Percentiles rank a stretch among this genome's conserved stretches.
These are phyloP conservation scores for Drosophila emarginata DNA, from an alignment of 2,888 invertebrate species.

Conservation along the genomic window DNA sequence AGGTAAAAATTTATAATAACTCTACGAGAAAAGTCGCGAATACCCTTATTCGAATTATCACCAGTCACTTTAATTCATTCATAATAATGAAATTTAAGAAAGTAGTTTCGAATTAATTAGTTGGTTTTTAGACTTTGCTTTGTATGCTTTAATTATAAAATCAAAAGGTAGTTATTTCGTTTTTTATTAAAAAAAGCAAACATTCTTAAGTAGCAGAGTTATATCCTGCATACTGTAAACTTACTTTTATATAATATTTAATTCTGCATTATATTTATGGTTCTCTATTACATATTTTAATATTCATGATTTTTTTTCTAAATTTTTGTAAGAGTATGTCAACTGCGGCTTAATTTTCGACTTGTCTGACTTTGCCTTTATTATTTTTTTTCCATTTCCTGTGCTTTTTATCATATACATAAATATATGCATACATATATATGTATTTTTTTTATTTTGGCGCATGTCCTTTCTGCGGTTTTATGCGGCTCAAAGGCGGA, in stretches of 20 bases:
- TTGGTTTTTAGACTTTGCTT: no score
- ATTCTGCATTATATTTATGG: no score
- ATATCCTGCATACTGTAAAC: no score
- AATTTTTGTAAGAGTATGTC: background rate
- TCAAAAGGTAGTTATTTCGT: no score
- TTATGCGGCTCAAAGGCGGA: slow-evolving; percentile 67
- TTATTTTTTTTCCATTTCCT: slow-evolving; percentile 53
- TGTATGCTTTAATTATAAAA: no score
- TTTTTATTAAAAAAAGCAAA: no score
- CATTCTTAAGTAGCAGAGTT: no score
- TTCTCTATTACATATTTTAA: no score
- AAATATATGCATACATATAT: background rate
- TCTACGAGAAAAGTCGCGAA: slow-evolving; percentile 26
- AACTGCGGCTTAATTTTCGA: background rate
- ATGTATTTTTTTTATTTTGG: slow-evolving; percentile 50
- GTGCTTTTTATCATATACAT: slow-evolving; percentile 11
- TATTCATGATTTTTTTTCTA: slow-evolving; percentile 1
- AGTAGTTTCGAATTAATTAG: no score
- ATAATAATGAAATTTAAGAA: no score
- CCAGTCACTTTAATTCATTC: background rate
- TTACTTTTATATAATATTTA: no score
- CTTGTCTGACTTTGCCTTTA: slow-evolving; percentile 5
- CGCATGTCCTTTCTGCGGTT: slow-evolving; percentile 68
- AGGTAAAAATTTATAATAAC: slow-evolving; percentile 25
- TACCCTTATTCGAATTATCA: background rate